Base-by-base conservation (phyloP, 2,113 vertebrate species). In the Channa argus region DNA sequence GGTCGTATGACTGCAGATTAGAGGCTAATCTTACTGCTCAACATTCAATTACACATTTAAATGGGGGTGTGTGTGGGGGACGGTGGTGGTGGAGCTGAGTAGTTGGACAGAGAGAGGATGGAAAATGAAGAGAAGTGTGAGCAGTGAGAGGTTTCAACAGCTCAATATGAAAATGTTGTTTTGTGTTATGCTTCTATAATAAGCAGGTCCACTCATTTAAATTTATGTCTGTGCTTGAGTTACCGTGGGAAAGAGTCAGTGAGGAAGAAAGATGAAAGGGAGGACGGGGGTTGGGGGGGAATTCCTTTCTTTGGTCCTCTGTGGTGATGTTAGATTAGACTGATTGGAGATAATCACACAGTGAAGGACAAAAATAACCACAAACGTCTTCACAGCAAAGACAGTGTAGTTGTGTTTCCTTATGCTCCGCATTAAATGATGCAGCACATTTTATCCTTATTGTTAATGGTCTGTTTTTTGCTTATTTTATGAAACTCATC, bases 1-100 rank as follows among this genome's bases (percentile, higher is more conserved):
- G 24, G 24, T 50, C 46, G 14, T 52, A 14, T 13, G 15, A 46
- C 52, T 45, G 53, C 5, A 68, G 66, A 69, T 58, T 69, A 68
- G 14, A 47, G 52, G n/a, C 66, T 68, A 37, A 68, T 68, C 52
- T 69, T 0, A 46, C 52, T 46, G 41, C 52, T 56, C 41, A 0
- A 56, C 53, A 24, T 56, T 69, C 66, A 56, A 56, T 56, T 47
- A 56, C 43, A 68, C 9, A 8, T n/a, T 8, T 3, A 52, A 4
- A 5, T 14, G 2, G 61, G n/a, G 10, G 9, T 0, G 1, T 5
- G 8, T 9, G 4, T 5, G 5, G 1, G 11, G 13, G n/a, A 12
- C 0, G 38, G 41, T 24, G 24, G 24, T 24, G 24, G 24, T 13
- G 15, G 14, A 8, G 9, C 41, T 43, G 41, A 43, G 41, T 47